phyloP scores from a whole-genome alignment of 2,113 vertebrate genomes.

The Amblyornis subalaris region DNA sequence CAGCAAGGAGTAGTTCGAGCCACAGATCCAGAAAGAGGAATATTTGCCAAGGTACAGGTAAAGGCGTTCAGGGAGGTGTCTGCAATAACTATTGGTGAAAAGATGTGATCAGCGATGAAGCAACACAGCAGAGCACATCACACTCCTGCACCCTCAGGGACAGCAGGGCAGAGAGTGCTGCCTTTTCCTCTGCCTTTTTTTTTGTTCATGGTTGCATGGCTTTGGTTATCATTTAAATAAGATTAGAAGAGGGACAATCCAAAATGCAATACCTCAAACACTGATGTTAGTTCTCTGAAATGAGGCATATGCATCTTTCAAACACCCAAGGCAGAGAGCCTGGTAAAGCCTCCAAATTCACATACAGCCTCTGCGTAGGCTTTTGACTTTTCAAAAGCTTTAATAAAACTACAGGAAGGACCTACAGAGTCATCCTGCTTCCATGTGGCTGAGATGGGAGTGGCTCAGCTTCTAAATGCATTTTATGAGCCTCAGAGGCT shows the following conservation, averaged over 20 bases:
- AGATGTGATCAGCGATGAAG: not conserved
- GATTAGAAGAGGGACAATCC: not conserved
- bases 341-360: not conserved
- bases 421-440: not conserved
- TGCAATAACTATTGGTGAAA: not conserved
- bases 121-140: not conserved
- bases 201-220: not conserved
- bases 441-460: not conserved
- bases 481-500: not conserved
- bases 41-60: not conserved
- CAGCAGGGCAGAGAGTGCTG: not conserved
- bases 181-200: not conserved
- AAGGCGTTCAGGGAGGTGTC: not conserved
- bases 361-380: not conserved
- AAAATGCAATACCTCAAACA: not conserved
- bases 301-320: not conserved
- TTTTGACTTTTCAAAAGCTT: not conserved
- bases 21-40: not conserved
- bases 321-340: not conserved
- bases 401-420: not conserved
- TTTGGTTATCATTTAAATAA: not conserved
- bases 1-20: not conserved
- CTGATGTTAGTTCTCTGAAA: not conserved
- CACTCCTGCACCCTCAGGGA: not conserved
- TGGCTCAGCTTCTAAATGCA: not conserved